phyloP scores from a whole-genome alignment of 2,113 vertebrate genomes.

The Lycocorax pyrrhopterus region DNA sequence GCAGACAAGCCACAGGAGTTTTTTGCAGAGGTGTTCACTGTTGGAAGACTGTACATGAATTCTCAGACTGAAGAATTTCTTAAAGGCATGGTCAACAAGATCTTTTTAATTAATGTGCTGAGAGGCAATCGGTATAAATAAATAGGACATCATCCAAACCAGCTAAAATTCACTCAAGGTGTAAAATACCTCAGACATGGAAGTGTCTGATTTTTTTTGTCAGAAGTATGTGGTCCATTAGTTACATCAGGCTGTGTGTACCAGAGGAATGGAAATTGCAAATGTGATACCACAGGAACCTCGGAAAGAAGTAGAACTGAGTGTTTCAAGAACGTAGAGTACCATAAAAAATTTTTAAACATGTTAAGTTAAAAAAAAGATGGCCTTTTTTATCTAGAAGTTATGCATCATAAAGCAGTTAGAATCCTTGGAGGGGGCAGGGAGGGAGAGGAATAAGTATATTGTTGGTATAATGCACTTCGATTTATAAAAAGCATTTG shows the following conservation, averaged over 20 bases:
- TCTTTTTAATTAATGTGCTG: neutral
- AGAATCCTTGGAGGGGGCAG: neutral
- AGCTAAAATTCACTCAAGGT: neutral
- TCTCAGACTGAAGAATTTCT: neutral
- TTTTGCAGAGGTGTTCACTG: neutral
- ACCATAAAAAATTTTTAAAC: neutral
- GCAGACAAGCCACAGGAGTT: neutral
- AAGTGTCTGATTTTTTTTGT: neutral
- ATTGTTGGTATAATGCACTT: slow-evolving; percentile 13
- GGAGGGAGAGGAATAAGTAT: neutral
- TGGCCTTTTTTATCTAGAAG: neutral
- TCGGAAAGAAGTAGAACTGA: neutral
- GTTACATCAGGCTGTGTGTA: neutral
- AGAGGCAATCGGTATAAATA: neutral
- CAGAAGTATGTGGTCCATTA: neutral
- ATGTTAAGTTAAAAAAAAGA: neutral
- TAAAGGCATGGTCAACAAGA: neutral
- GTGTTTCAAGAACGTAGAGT: neutral
- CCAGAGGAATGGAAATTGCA: neutral
- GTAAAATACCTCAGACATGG: neutral
- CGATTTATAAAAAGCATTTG: slow-evolving; percentile 45
- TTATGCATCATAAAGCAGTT: neutral
- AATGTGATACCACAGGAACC: neutral
- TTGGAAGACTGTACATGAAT: neutral
- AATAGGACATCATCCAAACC: neutral